phyloP scores from a whole-genome alignment of 2,888 invertebrate genomes.

The Rosalia funebris region DNA sequence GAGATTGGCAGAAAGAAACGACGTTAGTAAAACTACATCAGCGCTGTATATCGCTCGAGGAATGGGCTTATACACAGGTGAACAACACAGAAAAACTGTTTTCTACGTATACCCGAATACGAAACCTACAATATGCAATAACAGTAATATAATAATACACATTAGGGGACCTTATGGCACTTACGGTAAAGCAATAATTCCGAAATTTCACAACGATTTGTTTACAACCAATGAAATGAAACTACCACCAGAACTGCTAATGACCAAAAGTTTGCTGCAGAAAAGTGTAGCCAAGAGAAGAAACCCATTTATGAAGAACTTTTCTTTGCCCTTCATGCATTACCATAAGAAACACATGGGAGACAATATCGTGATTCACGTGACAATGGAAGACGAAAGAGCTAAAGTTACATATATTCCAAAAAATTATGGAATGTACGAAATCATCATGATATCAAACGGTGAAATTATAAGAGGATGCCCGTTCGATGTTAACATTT shows the following conservation, averaged over 20 bases:
- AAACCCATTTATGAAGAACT: constrained; percentile 21
- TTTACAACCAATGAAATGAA: constrained; percentile 31
- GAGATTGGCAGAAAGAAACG: constrained; percentile 44
- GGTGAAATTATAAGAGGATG: constrained; percentile 70
- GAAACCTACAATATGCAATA: constrained; percentile 30
- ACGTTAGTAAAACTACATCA: constrained; percentile 45
- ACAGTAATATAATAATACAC: constrained; percentile 52
- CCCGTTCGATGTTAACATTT: constrained; percentile 67
- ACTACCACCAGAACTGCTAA: constrained; percentile 26
- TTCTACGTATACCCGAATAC: constrained; percentile 68
- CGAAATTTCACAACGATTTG: constrained; percentile 38
- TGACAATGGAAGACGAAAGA: constrained; percentile 65
- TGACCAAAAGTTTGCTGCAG: not conserved
- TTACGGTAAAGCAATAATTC: constrained; percentile 50
- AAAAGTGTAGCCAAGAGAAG: not conserved
- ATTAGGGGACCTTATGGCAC: constrained; percentile 59
- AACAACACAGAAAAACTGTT: constrained; percentile 67
- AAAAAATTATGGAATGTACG: constrained; percentile 67
- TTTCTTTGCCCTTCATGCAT: constrained; percentile 30
- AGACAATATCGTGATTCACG: constrained; percentile 67
- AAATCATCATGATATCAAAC: constrained; percentile 68
- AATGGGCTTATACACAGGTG: constrained; percentile 70
- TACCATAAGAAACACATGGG: constrained; percentile 31
- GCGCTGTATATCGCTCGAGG: constrained; percentile 70
- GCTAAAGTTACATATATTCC: constrained; percentile 68